These are phyloP conservation scores for Protaetia brevitarsis DNA, from an alignment of 1,140 invertebrate genomes.

Conservation along the genomic window DNA sequence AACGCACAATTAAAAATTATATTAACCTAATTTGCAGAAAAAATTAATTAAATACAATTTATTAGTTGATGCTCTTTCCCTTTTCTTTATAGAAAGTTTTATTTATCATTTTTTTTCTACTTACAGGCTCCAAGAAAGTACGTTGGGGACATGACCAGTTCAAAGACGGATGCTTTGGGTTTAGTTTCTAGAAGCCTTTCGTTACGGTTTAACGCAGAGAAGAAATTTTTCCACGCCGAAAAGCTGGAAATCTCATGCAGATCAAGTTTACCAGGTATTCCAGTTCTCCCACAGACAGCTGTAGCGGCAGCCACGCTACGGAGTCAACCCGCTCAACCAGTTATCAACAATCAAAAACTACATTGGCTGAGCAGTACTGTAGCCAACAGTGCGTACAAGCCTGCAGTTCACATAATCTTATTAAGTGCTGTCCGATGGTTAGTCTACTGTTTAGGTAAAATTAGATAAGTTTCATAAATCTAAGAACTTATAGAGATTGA, in stretches of 20 bases:
- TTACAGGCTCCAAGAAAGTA: conserved; percentile 29
- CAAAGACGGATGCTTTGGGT: conserved; percentile 30
- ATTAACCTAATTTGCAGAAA: too few species aligned
- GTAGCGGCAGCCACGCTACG: conserved; percentile 18
- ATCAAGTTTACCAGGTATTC: conserved; percentile 34
- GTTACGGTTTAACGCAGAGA: conserved; percentile 31
- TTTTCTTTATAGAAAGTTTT: too few species aligned
- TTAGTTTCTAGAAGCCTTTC: conserved; percentile 31
- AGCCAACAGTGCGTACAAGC: neutral
- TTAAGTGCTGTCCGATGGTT: conserved; percentile 3
- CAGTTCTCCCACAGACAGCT: conserved; percentile 29
- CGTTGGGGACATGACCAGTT: conserved; percentile 31
- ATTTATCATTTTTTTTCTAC: neutral
- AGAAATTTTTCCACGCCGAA: conserved; percentile 27
- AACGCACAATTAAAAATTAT: too few species aligned
- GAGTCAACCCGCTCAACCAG: conserved; percentile 23
- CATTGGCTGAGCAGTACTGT: conserved; percentile 14
- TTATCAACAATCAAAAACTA: conserved; percentile 21
- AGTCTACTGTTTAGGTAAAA: neutral
- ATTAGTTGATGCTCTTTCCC: too few species aligned
- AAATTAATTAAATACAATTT: too few species aligned
- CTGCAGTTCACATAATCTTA: neutral
- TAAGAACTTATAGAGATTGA: neutral
- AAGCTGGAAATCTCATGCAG: conserved; percentile 32
- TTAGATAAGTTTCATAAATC: neutral